Percentiles rank a stretch among this genome's conserved stretches.
Conservation (phyloP, 1,140 invertebrate species). For the Dolichoris vasculosae region DNA sequence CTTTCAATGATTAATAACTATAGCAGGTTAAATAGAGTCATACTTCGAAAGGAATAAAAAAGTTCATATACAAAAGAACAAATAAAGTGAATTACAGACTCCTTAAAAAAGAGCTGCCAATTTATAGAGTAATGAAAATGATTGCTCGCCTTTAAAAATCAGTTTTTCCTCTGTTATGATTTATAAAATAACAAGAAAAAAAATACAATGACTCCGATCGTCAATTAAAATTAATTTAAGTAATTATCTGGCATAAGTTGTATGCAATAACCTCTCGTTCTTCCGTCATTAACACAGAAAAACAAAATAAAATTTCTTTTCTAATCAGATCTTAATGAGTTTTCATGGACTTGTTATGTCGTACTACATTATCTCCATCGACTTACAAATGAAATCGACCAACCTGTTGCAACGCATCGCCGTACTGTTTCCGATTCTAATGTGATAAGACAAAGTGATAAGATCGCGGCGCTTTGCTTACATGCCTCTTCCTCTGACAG, state of each 20-base stretch:
- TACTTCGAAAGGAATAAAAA: background rate
- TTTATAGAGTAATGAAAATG: conserved; percentile 14
- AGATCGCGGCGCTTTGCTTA: background rate
- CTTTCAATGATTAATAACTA: conserved; percentile 3
- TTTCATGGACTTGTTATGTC: background rate
- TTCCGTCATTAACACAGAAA: background rate
- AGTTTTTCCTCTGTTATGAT: background rate
- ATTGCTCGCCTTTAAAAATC: conserved; percentile 5
- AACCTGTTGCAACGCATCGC: background rate
- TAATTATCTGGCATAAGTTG: background rate
- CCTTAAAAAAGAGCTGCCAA: conserved; percentile 16
- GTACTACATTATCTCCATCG: background rate
- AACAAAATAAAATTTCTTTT: background rate
- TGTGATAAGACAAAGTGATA: background rate
- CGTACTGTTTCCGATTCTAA: background rate
- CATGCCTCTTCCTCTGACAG: background rate
- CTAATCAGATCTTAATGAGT: background rate
- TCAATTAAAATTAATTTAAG: conserved; percentile 35
- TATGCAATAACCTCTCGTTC: too few species aligned
- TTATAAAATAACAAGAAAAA: background rate
- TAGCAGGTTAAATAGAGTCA: background rate
- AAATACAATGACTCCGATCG: background rate
- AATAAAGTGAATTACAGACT: background rate
- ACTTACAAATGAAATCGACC: background rate
- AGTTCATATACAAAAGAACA: too few species aligned